A percentile compares a stretch with the other conserved stretches of the same genome.
phyloP scores from a whole-genome alignment of 2,888 invertebrate species.

The Eupithecia exiguata region DNA sequence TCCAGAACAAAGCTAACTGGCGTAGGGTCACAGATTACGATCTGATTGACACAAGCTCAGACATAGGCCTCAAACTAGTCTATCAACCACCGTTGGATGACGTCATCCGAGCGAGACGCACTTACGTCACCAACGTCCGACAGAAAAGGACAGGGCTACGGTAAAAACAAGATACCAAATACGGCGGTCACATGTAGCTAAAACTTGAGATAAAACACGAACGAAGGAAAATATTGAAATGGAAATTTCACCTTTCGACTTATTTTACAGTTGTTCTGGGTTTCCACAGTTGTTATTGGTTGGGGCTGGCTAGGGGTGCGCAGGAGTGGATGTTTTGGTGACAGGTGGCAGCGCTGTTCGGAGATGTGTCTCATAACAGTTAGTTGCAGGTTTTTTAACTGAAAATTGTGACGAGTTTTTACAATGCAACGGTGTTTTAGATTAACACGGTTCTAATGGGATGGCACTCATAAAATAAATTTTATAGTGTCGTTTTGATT shows the following conservation, averaged over 20 bases:
- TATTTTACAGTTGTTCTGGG: slow-evolving; percentile 56
- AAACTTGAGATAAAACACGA: slow-evolving; percentile 70
- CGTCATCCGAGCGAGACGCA: slow-evolving; percentile 68
- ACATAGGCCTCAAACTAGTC: slow-evolving; percentile 45
- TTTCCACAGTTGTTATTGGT: slow-evolving; percentile 45
- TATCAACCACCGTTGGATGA: slow-evolving; percentile 61
- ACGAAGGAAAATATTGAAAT: slow-evolving; percentile 55
- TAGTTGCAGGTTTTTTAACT: slow-evolving; percentile 40
- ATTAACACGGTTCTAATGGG: slow-evolving; percentile 40
- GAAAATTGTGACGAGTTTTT: slow-evolving; percentile 43
- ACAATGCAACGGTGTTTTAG: slow-evolving; percentile 32
- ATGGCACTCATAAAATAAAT: slow-evolving; percentile 32
- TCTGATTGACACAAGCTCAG: slow-evolving; percentile 32
- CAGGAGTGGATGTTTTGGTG: slow-evolving; percentile 57
- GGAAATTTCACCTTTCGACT: slow-evolving; percentile 59
- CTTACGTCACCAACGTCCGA: slow-evolving; percentile 31
- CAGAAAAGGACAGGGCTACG: slow-evolving; percentile 54
- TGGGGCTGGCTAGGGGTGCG: slow-evolving; percentile 47
- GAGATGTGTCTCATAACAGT: slow-evolving; percentile 48
- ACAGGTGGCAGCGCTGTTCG: slow-evolving; percentile 60
- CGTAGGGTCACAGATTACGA: slow-evolving; percentile 29
- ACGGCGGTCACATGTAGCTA: slow-evolving; percentile 79
- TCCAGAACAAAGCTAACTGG: slow-evolving; percentile 16
- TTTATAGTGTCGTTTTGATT: slow-evolving; percentile 14
- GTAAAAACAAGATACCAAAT: slow-evolving; percentile 80